phyloP scores from a whole-genome alignment of 1,140 invertebrate species.

The Drosophila equinoxialis region DNA sequence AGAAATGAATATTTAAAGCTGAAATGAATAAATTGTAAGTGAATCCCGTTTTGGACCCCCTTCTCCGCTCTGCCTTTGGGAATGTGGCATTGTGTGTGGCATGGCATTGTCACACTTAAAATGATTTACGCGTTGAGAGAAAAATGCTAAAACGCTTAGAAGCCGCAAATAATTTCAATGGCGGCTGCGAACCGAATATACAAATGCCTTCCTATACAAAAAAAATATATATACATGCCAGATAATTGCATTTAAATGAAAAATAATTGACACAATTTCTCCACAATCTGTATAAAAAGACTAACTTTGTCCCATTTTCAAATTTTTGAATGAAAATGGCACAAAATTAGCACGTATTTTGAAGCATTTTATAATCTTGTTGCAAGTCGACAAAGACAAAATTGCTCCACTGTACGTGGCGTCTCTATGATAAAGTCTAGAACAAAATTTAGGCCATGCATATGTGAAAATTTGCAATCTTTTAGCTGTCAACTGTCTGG shows the following conservation, averaged over 20 bases:
- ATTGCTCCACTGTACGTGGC: constrained; percentile 1
- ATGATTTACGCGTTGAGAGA: constrained; percentile 48
- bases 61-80: not conserved
- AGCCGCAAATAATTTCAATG: constrained; percentile 54
- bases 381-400: not conserved
- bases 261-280: constrained; percentile 51
- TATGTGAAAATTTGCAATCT: constrained; percentile 48
- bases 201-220: constrained; percentile 17
- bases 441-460: constrained; percentile 35
- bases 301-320: too few relatives aligned
- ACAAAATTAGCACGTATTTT: too few relatives aligned
- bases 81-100: constrained; percentile 5
- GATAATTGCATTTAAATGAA: constrained; percentile 26
- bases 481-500: constrained; percentile 45
- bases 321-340: too few relatives aligned
- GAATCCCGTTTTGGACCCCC: not conserved
- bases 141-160: constrained; percentile 43
- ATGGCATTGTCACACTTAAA: constrained; percentile 40
- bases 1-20: not conserved
- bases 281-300: not conserved
- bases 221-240: not conserved
- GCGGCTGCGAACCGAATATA: constrained; percentile 36
- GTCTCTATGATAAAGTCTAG: not conserved
- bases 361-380: constrained; percentile 7
- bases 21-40: not conserved